Base-by-base conservation (phyloP, 2,113 vertebrate genomes). In the Macquaria ambigua region DNA sequence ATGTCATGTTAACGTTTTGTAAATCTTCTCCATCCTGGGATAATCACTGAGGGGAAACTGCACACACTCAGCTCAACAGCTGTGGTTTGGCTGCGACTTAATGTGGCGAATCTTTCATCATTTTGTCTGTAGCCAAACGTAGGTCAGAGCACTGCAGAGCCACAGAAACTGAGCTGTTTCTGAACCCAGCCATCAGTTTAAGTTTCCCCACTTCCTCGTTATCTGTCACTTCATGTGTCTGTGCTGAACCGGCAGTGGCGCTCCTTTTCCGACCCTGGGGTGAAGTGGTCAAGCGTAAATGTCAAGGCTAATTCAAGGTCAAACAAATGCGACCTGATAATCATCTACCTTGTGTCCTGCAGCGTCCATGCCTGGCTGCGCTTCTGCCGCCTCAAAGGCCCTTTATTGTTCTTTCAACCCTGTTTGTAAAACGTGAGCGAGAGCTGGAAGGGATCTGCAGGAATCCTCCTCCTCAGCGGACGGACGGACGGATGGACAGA, bases 231-330 rank as follows among this genome's bases (percentile, higher is more conserved):
- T 59, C 39, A 6, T 28, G 56, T 82, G 52, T 62, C 23, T 21
- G 21, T 0, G 56, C 46, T 64, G 82, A 91, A 87, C 87, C 10
- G 50, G 20, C 67, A 1, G 61, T 62, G 1, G 8, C 39, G 21
- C 43, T 18, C 4, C 75, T 18, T 73, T 43, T 82, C 20, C 34
- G 21, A 41, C 84, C 87, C 50, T 4, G 53, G 46, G 43, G 34
- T 53, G 69, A 81, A 86, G 83, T 72, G 90, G 87, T 89, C 89
- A 62, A 88, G 93, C 88, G 52, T 82, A 89, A 81, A 88, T 84
- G 93, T 93, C 89, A 92, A 90, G 90, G 90, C 91, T 92, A 90
- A 94, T 92, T 91, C 87, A 86, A 89, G 93, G 92, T 93, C 91
- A 94, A 89, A 90, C 87, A 82, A 87, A 86, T 37, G 79, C 77